These are phyloP conservation scores for Drosophila pachea DNA, from an alignment of 1,140 invertebrate species.

Conservation along the genomic window DNA sequence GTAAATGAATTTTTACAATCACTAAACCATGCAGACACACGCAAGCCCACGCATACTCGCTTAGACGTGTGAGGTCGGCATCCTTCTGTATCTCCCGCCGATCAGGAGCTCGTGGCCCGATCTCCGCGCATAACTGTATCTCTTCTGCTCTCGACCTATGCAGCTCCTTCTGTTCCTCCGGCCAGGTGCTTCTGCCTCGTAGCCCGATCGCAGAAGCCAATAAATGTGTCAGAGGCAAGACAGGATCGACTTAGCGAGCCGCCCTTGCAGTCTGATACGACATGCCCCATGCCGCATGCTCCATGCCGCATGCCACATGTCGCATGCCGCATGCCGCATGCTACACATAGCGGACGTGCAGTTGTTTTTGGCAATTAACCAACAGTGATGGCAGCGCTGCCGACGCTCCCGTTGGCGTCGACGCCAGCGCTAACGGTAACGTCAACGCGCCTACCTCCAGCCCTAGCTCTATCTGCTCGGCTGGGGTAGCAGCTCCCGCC, in stretches of 20 bases:
- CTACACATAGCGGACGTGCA: constrained; percentile 24
- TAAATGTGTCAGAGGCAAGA: neutral
- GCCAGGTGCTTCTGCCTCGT: too few species aligned
- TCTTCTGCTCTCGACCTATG: too few species aligned
- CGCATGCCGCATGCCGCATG: neutral
- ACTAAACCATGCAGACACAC: too few species aligned
- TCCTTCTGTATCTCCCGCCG: too few species aligned
- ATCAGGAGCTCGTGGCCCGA: too few species aligned
- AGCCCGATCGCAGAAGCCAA: too few species aligned
- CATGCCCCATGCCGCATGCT: neutral
- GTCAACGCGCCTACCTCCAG: neutral
- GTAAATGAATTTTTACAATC: too few species aligned
- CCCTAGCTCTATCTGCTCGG: neutral
- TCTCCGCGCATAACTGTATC: too few species aligned
- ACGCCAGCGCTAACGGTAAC: neutral
- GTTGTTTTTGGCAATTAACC: constrained; percentile 77
- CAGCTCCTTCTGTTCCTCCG: too few species aligned
- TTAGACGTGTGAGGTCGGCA: too few species aligned
- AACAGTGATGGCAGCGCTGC: constrained; percentile 60
- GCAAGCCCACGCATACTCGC: too few species aligned
- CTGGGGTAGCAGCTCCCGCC: too few species aligned
- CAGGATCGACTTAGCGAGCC: neutral
- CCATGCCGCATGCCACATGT: constrained; percentile 1
- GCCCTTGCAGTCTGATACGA: neutral
- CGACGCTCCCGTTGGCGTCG: constrained; percentile 1